Evolutionary conservation across 1,140 invertebrate genomes (phyloP).

Genomic region (Neodiprion virginianus): DNA sequence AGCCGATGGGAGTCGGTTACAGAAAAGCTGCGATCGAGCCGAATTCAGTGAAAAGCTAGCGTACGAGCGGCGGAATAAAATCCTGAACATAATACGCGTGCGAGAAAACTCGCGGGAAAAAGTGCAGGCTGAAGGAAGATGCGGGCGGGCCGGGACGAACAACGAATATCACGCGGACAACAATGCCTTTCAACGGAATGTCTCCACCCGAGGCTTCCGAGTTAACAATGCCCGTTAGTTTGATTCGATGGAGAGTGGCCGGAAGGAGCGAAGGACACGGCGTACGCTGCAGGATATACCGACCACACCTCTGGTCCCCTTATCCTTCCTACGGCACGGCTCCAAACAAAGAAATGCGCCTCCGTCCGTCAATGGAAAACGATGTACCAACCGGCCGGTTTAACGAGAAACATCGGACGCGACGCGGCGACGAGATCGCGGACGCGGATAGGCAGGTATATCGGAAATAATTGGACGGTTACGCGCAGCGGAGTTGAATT

Average conservation of each 20-base stretch:
- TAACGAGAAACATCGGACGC: no score
- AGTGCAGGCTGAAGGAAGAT: conserved; percentile 1
- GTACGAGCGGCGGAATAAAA: no score
- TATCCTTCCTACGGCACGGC: conserved; percentile 15
- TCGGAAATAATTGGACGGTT: no score
- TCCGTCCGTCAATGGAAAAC: conserved; percentile 32
- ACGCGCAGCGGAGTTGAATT: no score
- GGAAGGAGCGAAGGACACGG: neutral
- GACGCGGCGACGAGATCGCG: no score
- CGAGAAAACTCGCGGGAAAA: neutral
- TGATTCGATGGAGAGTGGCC: conserved; percentile 23
- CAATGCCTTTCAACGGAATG: conserved; percentile 26
- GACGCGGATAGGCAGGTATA: no score
- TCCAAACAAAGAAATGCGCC: no score
- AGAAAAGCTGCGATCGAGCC: no score
- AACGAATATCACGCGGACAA: neutral
- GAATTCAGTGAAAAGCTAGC: no score
- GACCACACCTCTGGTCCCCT: conserved; percentile 23
- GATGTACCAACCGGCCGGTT: conserved; percentile 24
- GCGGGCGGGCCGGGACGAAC: neutral
- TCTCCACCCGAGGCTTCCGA: conserved; percentile 21
- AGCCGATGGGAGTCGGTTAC: no score
- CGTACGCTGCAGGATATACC: conserved; percentile 13
- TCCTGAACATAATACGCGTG: no score
- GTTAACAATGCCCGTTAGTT: conserved; percentile 37